Conservation (phyloP, 2,797 vertebrate genomes). For the Platyrinchus mystaceus region DNA sequence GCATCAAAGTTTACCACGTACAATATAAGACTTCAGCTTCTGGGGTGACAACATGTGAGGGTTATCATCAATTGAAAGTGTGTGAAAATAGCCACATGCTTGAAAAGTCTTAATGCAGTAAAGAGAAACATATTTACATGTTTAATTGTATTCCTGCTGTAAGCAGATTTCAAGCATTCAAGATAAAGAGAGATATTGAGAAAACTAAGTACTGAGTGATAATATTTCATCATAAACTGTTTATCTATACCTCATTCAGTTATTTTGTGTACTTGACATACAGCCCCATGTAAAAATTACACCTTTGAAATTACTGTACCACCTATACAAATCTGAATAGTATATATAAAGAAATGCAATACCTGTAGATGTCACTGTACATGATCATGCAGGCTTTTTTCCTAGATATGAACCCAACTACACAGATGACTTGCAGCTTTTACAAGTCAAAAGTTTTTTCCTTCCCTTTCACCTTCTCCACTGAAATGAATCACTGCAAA, state of each 20-base stretch:
- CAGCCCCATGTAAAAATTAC: background rate
- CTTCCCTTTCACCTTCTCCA: background rate
- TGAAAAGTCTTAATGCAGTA: background rate
- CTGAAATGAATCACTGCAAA: background rate
- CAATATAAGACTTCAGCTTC: background rate
- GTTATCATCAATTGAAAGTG: background rate
- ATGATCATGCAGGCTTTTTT: background rate
- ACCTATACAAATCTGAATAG: background rate
- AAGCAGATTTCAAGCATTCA: background rate
- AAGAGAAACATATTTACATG: background rate
- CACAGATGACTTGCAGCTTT: background rate
- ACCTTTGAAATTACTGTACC: background rate
- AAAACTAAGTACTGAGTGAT: background rate
- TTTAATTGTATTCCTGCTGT: background rate
- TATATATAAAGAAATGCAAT: background rate
- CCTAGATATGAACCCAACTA: background rate
- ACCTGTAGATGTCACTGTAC: background rate
- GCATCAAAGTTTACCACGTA: background rate
- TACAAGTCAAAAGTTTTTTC: background rate
- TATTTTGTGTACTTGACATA: background rate
- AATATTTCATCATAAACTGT: background rate
- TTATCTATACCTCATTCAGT: background rate
- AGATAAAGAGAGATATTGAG: background rate
- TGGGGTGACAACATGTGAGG: rapidly evolving
- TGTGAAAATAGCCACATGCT: background rate